Base-by-base conservation (phyloP, 2,797 vertebrate species). In the Eutrigla gurnardus region DNA sequence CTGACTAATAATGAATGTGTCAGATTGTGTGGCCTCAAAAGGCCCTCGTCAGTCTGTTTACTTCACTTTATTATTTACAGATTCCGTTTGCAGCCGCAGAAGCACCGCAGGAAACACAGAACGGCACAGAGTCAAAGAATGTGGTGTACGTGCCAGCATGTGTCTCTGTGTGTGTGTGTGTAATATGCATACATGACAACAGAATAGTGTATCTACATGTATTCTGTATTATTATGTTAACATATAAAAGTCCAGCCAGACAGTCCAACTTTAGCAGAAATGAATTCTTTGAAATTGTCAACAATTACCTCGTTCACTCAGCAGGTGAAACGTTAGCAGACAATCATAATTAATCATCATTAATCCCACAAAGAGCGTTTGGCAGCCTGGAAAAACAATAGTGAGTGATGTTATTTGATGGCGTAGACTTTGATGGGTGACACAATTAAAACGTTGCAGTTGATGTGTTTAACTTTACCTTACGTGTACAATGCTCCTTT, bases 101-200 rank as follows among this genome's bases (percentile, higher is more conserved):
- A 43, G 60, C 71, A 78, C 57, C n/a, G 77, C 35, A 75, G 45
- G 33, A 60, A 75, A 74, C 9, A 32, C 45, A 71, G n/a, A n/a
- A n/a, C n/a, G n/a, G n/a, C 54, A 60, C 62, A 57, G 58, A 61
- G 50, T 11, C 37, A 39, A 43, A 33, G 33, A 42, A 53, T 36
- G 18, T 40, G 3, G n/a, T 39, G 52, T 32, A 39, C 11, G 12
- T 57, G 36, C n/a, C n/a, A n/a, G n/a, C n/a, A n/a, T n/a, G n/a
- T n/a, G n/a, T n/a, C n/a, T n/a, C n/a, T n/a, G n/a, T n/a, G n/a
- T n/a, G n/a, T 49, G 17, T 43, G 17, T 46, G 14, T 54, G 39
- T 33, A 17, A 49, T 49, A 49, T 49, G n/a, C 7, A 37, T 43
- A 35, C 8, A 60, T 25, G 5, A 43, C 13, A n/a, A 43, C 49